A percentile compares a stretch with the other conserved stretches of the same genome.
phyloP scores from a whole-genome alignment of 2,113 vertebrate genomes.

The Paradoxurus hermaphroditus region DNA sequence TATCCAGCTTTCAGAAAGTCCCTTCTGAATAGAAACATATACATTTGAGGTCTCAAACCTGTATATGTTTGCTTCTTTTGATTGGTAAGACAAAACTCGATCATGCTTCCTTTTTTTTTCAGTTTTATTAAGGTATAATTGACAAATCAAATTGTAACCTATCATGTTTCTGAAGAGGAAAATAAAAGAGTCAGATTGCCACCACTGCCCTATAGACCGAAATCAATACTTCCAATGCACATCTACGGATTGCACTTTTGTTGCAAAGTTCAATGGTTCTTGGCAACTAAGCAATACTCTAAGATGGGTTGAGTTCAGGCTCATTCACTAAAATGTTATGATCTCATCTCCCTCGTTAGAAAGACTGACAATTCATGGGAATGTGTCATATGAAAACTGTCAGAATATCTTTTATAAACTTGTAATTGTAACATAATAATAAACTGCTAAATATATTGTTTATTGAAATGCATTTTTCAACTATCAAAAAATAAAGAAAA shows the following conservation, averaged over 20 bases:
- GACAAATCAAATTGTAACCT: background rate
- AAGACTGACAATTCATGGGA: background rate
- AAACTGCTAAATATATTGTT: background rate
- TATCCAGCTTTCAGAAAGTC: background rate
- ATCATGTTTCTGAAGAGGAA: background rate
- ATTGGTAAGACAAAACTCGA: constrained; percentile 13
- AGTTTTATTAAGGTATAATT: background rate
- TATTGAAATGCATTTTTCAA: background rate
- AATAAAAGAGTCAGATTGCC: background rate
- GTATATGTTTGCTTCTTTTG: background rate
- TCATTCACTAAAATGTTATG: background rate
- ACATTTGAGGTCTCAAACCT: background rate
- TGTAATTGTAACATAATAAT: background rate
- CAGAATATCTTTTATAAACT: background rate
- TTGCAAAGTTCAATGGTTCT: background rate
- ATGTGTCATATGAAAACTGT: background rate
- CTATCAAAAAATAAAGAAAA: background rate
- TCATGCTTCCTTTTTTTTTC: background rate
- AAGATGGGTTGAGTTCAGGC: background rate
- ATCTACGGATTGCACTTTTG: background rate
- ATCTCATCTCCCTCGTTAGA: background rate
- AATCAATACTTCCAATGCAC: background rate
- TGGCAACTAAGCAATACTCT: background rate
- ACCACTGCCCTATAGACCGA: background rate
- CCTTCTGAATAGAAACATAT: background rate